phyloP scores from a whole-genome alignment of 2,888 invertebrate species.

The Dicyrtoma fusca region DNA sequence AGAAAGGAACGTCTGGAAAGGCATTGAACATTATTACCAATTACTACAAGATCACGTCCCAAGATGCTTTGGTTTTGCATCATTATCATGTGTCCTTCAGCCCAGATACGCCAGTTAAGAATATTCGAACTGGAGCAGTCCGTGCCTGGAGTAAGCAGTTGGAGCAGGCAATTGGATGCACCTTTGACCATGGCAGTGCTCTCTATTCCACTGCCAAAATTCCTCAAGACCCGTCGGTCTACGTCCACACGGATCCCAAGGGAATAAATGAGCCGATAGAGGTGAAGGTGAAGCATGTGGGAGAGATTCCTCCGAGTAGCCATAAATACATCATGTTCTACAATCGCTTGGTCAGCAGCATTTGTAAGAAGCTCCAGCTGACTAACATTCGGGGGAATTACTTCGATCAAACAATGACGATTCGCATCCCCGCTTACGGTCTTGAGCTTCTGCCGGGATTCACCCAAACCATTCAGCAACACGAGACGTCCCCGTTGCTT shows the following conservation, averaged over 20 bases:
- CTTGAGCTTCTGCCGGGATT: slow-evolving; percentile 23
- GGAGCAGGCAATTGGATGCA: background rate
- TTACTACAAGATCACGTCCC: background rate
- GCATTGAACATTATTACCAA: slow-evolving; percentile 3
- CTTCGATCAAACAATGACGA: slow-evolving; percentile 6
- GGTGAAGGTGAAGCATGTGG: background rate
- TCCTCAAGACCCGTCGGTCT: background rate
- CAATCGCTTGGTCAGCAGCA: slow-evolving; percentile 7
- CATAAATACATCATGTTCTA: slow-evolving; percentile 10
- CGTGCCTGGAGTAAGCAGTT: background rate
- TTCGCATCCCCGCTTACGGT: background rate
- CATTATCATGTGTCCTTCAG: slow-evolving; percentile 7
- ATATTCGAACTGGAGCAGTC: background rate
- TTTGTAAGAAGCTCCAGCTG: slow-evolving; percentile 9
- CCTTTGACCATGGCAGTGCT: background rate
- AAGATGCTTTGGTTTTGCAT: background rate
- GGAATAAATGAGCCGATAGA: background rate
- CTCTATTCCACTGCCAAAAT: slow-evolving; percentile 1
- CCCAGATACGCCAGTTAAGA: background rate
- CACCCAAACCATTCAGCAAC: slow-evolving; percentile 15
- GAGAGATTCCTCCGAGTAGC: background rate
- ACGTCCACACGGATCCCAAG: slow-evolving; percentile 6
- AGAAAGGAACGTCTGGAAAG: slow-evolving; percentile 22
- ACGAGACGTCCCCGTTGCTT: slow-evolving; percentile 9
- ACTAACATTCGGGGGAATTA: slow-evolving; percentile 5